phyloP scores from a whole-genome alignment of 2,888 invertebrate species.

The Itoplectis maculator region DNA sequence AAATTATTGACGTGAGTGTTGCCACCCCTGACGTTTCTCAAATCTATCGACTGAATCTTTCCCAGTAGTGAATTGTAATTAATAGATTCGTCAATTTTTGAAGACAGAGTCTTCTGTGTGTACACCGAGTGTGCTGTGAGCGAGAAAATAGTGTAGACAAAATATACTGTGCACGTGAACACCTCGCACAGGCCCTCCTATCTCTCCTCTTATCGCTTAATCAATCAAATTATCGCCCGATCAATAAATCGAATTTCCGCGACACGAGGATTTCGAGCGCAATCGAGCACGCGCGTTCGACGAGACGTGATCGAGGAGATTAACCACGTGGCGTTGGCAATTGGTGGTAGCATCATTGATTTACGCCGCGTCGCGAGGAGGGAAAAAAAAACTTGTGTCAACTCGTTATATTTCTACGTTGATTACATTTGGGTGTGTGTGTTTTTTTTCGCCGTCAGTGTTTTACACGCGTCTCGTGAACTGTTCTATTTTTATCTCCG shows the following conservation, averaged over 20 bases:
- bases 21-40: conserved; percentile 11
- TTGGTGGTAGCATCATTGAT: conserved; percentile 26
- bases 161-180: background rate
- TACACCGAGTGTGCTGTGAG: conserved; percentile 7
- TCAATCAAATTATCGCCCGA: conserved; percentile 23
- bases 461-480: background rate
- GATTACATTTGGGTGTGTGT: background rate
- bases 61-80: background rate
- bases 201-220: conserved; percentile 6
- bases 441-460: background rate
- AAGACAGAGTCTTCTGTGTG: conserved; percentile 1
- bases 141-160: conserved; percentile 26
- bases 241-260: background rate
- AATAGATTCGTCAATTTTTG: conserved; percentile 1
- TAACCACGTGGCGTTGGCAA: conserved; percentile 43
- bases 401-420: background rate
- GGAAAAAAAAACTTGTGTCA: conserved; percentile 15
- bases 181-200: background rate
- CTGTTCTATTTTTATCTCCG: background rate
- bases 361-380: background rate
- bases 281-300: conserved; percentile 1
- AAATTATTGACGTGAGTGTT: conserved; percentile 19
- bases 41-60: background rate
- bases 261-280: background rate
- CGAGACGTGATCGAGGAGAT: conserved; percentile 44